Base-by-base conservation (phyloP, 1,140 invertebrate species). In the Telenomus remus region DNA sequence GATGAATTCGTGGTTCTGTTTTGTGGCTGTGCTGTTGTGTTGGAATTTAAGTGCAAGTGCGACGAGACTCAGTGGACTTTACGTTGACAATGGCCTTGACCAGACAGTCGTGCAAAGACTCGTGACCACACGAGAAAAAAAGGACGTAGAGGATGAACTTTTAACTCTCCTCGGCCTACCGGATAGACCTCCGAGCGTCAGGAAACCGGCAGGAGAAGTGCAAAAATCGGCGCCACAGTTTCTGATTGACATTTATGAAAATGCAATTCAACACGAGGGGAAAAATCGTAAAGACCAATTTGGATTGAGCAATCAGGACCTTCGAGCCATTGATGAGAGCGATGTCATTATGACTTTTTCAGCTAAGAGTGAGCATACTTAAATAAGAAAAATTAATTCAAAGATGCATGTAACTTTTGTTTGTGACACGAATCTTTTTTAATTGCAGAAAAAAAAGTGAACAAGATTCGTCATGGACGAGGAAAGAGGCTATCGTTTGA, bases 321-420 rank as follows among this genome's bases (percentile, higher is more conserved):
- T 95, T 65, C 90, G 91, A 43, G 93, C 94, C 33, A 95, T 97
- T 71, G 92, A 95, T 79, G 92, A 96, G 80, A 96, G 95, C 84
- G 96, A 98, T 90, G 92, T 95, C 78, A 97, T 98, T 80, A 96
- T 97, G 91, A 97, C 95, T 76, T 97, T 97, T 87, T 91, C 94
- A 47, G 95, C 94, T 82, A 92, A 93, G 84, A 93, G 95, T 95
- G 88, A 93, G 92, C 89, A 6, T 37, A 27, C 19, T 27, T 27
- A 3, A 27, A 27, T 27, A 27, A 3, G 19, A 27, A 27, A 27
- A 27, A n/a, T n/a, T n/a, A n/a, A n/a, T n/a, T n/a, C n/a, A n/a
- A n/a, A n/a, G n/a, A n/a, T n/a, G n/a, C n/a, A n/a, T n/a, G n/a
- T n/a, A n/a, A n/a, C n/a, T n/a, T n/a, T n/a, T n/a, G n/a, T n/a